Percentiles rank a stretch among this genome's conserved stretches.
These are phyloP conservation scores for Lacerta bilineata DNA, from an alignment of 2,797 vertebrate species.

Conservation along the genomic window DNA sequence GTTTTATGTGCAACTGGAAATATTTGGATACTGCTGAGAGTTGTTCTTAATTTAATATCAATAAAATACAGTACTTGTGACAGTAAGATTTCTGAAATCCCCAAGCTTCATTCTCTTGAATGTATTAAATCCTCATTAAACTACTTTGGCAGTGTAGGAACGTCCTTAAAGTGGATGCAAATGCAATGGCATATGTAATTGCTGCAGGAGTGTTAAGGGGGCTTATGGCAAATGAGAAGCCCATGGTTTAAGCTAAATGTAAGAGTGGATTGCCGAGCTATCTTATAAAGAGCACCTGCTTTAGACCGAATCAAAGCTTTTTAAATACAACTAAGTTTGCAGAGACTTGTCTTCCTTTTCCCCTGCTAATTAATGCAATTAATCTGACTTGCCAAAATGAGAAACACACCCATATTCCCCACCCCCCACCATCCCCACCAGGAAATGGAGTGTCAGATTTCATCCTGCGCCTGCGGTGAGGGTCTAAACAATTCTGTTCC, in stretches of 20 bases:
- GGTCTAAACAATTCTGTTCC: background rate
- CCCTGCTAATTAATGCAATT: constrained; percentile 49
- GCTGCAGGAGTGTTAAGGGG: background rate
- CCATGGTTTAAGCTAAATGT: background rate
- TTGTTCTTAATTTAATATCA: constrained; percentile 30
- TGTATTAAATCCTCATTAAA: constrained; percentile 42
- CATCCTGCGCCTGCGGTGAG: background rate
- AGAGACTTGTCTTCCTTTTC: constrained; percentile 23
- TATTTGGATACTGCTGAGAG: constrained; percentile 42
- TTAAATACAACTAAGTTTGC: constrained; percentile 12
- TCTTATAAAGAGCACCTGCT: constrained; percentile 13
- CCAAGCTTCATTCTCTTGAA: constrained; percentile 15
- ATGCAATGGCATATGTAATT: constrained; percentile 24
- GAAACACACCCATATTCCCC: constrained; percentile 29
- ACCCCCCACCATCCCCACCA: background rate
- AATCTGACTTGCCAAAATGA: constrained; percentile 24
- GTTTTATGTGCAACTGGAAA: constrained; percentile 34
- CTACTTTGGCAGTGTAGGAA: constrained; percentile 20
- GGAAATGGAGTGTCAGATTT: constrained; percentile 14
- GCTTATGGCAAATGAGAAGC: constrained; percentile 28
- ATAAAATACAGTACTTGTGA: constrained; percentile 36
- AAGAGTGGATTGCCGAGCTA: background rate
- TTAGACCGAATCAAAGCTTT: constrained; percentile 34
- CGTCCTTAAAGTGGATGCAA: constrained; percentile 27
- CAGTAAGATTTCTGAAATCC: constrained; percentile 12